Conservation (phyloP, 2,797 vertebrate genomes). For the Eupleurogrammus muticus region DNA sequence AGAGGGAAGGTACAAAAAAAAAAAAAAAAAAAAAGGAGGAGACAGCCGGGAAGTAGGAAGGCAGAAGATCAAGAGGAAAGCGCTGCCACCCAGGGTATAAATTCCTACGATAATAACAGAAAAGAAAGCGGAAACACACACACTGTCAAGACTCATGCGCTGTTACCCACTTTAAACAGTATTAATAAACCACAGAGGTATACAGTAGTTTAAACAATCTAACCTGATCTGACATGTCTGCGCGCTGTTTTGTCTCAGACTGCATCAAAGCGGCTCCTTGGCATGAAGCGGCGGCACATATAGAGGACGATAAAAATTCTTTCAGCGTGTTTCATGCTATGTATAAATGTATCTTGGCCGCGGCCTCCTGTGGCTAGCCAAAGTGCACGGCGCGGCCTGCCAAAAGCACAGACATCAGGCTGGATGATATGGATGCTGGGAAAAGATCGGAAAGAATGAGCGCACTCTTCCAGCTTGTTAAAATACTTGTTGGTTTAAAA, state of each 20-base stretch:
- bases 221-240: slow-evolving; percentile 57
- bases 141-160: slow-evolving; percentile 36
- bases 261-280: slow-evolving; percentile 38
- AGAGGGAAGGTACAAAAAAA: slow-evolving; percentile 13
- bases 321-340: slow-evolving; percentile 23
- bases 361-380: slow-evolving; percentile 34
- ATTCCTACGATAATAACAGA: slow-evolving; percentile 35
- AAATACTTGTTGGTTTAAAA: slow-evolving; percentile 63
- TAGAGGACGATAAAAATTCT: neutral
- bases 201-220: slow-evolving; percentile 23
- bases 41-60: neutral
- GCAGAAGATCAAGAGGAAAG: slow-evolving; percentile 33
- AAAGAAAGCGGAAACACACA: slow-evolving; percentile 20
- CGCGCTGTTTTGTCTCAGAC: slow-evolving; percentile 44
- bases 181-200: slow-evolving; percentile 46
- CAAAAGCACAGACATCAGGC: slow-evolving; percentile 44
- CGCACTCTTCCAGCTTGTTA: slow-evolving; percentile 65
- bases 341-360: slow-evolving; percentile 15
- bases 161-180: slow-evolving; percentile 42
- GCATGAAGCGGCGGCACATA: slow-evolving; percentile 9
- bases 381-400: slow-evolving; percentile 3
- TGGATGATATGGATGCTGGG: slow-evolving; percentile 54
- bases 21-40: neutral
- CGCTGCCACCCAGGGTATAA: slow-evolving; percentile 13
- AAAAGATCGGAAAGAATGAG: slow-evolving; percentile 67